phyloP scores from a whole-genome alignment of 1,140 invertebrate species.

The Protaetia brevitarsis region DNA sequence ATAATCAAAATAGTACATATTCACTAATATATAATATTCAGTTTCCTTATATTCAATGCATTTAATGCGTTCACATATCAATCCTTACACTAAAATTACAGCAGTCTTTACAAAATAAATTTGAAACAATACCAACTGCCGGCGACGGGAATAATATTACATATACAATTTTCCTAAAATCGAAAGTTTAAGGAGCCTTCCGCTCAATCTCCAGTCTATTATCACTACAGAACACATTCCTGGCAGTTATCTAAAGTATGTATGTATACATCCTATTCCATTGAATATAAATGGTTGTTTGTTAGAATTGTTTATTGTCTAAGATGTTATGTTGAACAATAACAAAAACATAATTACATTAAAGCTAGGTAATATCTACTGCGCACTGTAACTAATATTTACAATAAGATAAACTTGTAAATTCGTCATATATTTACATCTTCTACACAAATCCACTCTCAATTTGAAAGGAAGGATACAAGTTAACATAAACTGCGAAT shows the following conservation, averaged over 20 bases:
- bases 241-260: constrained; percentile 3
- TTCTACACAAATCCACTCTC: too few relatives aligned
- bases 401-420: too few relatives aligned
- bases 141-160: not conserved
- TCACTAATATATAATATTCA: not conserved
- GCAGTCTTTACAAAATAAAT: not conserved
- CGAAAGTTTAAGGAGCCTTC: not conserved
- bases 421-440: too few relatives aligned
- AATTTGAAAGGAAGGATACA: too few relatives aligned
- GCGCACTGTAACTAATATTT: too few relatives aligned
- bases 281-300: not conserved
- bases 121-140: not conserved
- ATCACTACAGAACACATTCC: constrained; percentile 1
- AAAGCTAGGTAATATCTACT: not conserved
- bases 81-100: not conserved
- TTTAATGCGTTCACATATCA: not conserved
- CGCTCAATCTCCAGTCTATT: not conserved
- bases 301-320: constrained; percentile 5
- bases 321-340: not conserved
- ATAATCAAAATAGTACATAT: not conserved
- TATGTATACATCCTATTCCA: not conserved
- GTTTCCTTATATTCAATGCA: not conserved
- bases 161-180: not conserved
- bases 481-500: too few relatives aligned
- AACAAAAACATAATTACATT: not conserved